A percentile compares a stretch with the other conserved stretches of the same genome.
phyloP scores from a whole-genome alignment of 2,888 invertebrate genomes.

The Xylota segnis region DNA sequence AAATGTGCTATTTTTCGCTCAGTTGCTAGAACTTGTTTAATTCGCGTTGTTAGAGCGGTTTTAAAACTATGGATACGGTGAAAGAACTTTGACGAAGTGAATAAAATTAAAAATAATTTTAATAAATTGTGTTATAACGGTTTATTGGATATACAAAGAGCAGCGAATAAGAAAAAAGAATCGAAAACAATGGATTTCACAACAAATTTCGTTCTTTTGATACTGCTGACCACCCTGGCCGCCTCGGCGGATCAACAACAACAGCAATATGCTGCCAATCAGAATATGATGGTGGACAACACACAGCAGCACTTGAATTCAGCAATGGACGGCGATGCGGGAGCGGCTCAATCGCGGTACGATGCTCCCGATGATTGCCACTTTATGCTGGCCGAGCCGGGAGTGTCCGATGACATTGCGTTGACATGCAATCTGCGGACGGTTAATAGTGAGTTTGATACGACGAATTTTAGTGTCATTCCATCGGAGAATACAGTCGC shows the following conservation, averaged over 20 bases:
- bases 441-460: conserved; percentile 94
- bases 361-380: conserved; percentile 94
- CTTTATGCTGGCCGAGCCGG: conserved; percentile 81
- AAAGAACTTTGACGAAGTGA: conserved; percentile 68
- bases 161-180: conserved; percentile 52
- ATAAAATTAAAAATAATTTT: conserved; percentile 6
- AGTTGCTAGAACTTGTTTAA: conserved; percentile 55
- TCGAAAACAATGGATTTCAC: conserved; percentile 60
- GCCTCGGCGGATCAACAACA: conserved; percentile 72
- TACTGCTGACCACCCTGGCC: conserved; percentile 64
- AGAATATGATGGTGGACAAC: conserved; percentile 72
- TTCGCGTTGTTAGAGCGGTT: conserved; percentile 35
- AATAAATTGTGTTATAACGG: conserved; percentile 41
- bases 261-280: conserved; percentile 74
- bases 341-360: conserved; percentile 84
- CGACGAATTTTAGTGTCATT: conserved; percentile 94
- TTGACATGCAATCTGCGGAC: conserved; percentile 92
- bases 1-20: conserved; percentile 64
- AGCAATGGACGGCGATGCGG: conserved; percentile 62
- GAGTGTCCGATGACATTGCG: conserved; percentile 88
- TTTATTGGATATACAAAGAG: conserved; percentile 60
- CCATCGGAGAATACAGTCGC: conserved; percentile 93
- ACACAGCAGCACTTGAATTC: conserved; percentile 68
- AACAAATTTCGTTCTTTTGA: conserved; percentile 57
- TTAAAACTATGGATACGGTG: conserved; percentile 70